Percentiles rank a stretch among this genome's conserved stretches.
These are phyloP conservation scores for Leptinotarsa texana DNA, from an alignment of 1,140 invertebrate genomes.

Conservation along the genomic window DNA sequence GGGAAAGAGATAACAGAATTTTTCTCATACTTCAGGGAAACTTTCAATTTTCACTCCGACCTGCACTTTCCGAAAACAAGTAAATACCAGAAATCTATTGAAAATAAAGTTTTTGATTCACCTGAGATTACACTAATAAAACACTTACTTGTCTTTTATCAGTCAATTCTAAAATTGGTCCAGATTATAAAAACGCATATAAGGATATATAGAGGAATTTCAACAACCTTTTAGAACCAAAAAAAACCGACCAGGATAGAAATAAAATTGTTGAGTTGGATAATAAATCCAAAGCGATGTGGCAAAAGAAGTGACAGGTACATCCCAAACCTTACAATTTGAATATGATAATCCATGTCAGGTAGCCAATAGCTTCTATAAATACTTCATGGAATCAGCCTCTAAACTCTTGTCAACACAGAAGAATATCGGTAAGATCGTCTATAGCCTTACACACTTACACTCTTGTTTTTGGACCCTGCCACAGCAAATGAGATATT, in stretches of 20 bases:
- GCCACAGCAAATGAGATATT: neutral
- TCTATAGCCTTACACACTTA: slow-evolving; percentile 11
- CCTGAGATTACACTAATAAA: neutral
- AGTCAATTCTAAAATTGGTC: neutral
- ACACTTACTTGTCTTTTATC: slow-evolving; percentile 5
- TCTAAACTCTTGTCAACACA: neutral
- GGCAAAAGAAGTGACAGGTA: slow-evolving; percentile 4
- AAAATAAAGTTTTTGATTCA: slow-evolving; percentile 2
- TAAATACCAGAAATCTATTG: neutral
- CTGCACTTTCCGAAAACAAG: slow-evolving; percentile 8
- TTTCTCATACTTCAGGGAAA: slow-evolving; percentile 2
- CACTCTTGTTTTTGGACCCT: neutral
- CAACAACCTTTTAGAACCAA: neutral
- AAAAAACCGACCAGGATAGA: neutral
- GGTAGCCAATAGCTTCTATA: slow-evolving; percentile 7
- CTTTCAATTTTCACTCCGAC: slow-evolving; percentile 4
- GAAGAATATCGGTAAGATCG: neutral
- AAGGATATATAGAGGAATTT: neutral
- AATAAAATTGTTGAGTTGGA: neutral
- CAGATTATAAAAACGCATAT: neutral
- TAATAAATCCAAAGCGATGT: slow-evolving; percentile 14
- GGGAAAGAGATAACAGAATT: neutral
- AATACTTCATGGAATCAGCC: neutral
- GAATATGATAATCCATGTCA: neutral
- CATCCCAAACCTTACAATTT: neutral